A percentile compares a stretch with the other conserved stretches of the same genome.
Evolutionary conservation across 2,888 invertebrate species (phyloP).

Genomic region (Ramazzottius varieornatus): DNA sequence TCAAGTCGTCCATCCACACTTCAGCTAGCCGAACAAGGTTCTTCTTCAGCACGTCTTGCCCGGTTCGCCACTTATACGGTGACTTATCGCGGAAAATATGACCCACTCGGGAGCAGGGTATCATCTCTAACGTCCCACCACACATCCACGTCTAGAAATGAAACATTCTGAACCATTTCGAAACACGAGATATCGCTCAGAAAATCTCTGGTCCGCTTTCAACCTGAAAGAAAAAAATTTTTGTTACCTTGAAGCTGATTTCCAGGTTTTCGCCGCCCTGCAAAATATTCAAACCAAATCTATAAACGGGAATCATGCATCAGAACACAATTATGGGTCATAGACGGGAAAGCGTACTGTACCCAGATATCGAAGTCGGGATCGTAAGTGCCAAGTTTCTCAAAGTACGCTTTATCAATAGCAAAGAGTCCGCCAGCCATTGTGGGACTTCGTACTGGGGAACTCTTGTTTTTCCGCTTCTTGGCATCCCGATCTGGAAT

Average conservation of each 20-base stretch:
- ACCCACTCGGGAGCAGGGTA: conserved; percentile 94
- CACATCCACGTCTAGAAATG: conserved; percentile 77
- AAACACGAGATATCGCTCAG: too few species aligned
- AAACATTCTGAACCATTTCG: too few species aligned
- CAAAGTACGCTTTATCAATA: conserved; percentile 75
- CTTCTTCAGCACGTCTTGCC: conserved; percentile 82
- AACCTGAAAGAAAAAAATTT: neutral
- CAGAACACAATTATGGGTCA: too few species aligned
- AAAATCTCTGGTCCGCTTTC: too few species aligned
- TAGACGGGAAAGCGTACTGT: too few species aligned
- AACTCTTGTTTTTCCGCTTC: conserved; percentile 14
- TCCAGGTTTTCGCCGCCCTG: conserved; percentile 93
- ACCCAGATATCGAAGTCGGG: conserved; percentile 99
- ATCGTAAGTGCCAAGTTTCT: conserved; percentile 82
- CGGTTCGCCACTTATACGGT: conserved; percentile 90
- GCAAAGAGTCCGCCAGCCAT: conserved; percentile 97
- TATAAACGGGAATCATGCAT: too few species aligned
- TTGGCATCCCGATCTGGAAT: conserved; percentile 25
- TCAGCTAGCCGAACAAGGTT: conserved; percentile 88
- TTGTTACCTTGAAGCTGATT: conserved; percentile 57
- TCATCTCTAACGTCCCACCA: conserved; percentile 83
- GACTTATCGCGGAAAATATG: conserved; percentile 93
- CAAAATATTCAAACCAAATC: too few species aligned
- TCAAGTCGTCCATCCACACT: conserved; percentile 90
- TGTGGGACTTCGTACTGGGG: conserved; percentile 42